Evolutionary conservation across 2,113 vertebrate genomes (phyloP), one percentile per base, ranked within the genome.

Genomic region (Rhabdornis inornatus): DNA sequence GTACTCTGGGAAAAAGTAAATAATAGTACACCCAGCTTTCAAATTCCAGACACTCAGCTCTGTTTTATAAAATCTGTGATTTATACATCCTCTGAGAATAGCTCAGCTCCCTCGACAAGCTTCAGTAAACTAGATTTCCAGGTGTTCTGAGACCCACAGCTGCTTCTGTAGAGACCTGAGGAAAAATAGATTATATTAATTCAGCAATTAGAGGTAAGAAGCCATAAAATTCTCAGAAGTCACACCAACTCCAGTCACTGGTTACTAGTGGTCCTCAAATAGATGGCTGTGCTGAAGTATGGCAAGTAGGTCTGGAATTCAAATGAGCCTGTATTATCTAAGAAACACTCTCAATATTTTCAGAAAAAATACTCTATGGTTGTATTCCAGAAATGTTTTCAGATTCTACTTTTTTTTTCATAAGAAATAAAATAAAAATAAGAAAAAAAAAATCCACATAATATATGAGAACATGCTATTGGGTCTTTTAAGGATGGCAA

Each of bases 131-230:
- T 60, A 70, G 28, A 80, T 87, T 87, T 91, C 83, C 65, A 47
- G 44, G 60, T 91, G 79, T 91, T 70, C 83, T 59, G 69, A 87
- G 60, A 78, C 33, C 61, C 64, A 87, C 16, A 87, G 52, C 11
- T 64, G 21, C 44, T 70, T 87, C 50, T 71, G 4, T 47, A 89
- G 52, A 63, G 9, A 78, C 23, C 4, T 52, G 44, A 71, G 44
- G 35, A 94, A 84, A 82, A 82, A 71, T 4, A 71, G 13, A 71
- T 89, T 56, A 19, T 25, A 89, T 84, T 87, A 94, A 89, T 71
- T 87, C 90, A 92, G 52, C 61, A 95, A 79, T 91, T 87, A 84
- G 69, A 66, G 23, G 42, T 75, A 89, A 91, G 35, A n/a, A 76
- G 53, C 44, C 68, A 78, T 78, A 84, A 89, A 89, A 75, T 75